Evolutionary conservation across 2,797 vertebrate genomes (phyloP).

Genomic region (Euphonia xanthogaster): DNA sequence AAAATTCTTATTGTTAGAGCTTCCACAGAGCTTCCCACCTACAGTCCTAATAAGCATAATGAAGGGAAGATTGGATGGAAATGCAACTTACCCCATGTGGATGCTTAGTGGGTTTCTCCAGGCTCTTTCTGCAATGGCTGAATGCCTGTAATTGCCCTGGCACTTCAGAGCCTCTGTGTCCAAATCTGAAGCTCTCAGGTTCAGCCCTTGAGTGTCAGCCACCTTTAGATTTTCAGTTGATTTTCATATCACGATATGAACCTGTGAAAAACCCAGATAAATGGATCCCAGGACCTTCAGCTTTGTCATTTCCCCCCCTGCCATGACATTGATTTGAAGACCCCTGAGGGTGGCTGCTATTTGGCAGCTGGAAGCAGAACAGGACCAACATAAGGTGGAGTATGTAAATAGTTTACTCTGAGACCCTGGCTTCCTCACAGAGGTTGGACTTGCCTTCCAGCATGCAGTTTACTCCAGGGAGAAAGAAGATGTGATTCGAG

Average conservation of each 20-base stretch:
- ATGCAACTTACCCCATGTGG: background rate
- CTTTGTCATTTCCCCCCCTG: background rate
- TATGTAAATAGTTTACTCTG: background rate
- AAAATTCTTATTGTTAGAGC: background rate
- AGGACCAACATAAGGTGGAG: background rate
- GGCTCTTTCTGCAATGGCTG: background rate
- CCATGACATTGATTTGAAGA: background rate
- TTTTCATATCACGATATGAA: background rate
- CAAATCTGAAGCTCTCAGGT: background rate
- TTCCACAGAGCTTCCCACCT: background rate
- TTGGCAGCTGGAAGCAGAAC: background rate
- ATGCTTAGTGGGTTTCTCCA: background rate
- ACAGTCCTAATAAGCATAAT: background rate
- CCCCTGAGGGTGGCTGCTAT: background rate
- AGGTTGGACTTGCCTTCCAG: background rate
- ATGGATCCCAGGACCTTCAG: background rate
- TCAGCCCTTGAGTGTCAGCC: background rate
- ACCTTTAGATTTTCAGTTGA: background rate
- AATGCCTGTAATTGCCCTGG: background rate
- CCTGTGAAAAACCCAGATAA: background rate
- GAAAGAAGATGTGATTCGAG: background rate
- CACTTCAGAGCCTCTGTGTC: background rate
- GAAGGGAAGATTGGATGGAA: background rate
- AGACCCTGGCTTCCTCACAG: background rate
- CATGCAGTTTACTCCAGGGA: background rate